A percentile compares a stretch with the other conserved stretches of the same genome.
phyloP scores from a whole-genome alignment of 2,888 invertebrate genomes.

The Petrolisthes manimaculis region DNA sequence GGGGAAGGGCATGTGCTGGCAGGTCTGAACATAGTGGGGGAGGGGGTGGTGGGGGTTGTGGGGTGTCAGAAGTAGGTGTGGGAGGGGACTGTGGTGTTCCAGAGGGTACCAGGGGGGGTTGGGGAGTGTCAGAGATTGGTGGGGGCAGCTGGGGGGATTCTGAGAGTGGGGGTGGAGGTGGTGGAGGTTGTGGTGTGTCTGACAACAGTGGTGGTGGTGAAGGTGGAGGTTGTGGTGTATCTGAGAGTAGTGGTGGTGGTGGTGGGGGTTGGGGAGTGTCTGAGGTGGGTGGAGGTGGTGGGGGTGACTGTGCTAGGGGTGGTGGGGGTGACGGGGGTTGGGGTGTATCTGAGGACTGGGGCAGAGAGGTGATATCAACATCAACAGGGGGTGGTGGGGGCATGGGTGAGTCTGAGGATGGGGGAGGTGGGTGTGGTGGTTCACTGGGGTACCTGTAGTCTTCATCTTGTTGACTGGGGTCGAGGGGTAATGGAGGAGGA shows the following conservation, averaged over 20 bases:
- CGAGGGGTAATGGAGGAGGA: constrained; percentile 15
- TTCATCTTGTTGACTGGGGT: too few species aligned
- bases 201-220: background rate
- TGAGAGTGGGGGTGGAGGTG: background rate
- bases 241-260: constrained; percentile 7
- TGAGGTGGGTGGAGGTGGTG: background rate
- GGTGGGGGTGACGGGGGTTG: too few species aligned
- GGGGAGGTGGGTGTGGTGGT: background rate
- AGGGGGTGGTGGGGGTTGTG: background rate
- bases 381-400: too few species aligned
- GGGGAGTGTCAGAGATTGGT: background rate
- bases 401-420: too few species aligned
- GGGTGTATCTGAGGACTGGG: too few species aligned
- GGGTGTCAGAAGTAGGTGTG: background rate
- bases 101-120: background rate
- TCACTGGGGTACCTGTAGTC: background rate
- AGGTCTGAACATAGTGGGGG: background rate
- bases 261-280: constrained; percentile 7
- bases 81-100: background rate
- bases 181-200: background rate
- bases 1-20: background rate
- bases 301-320: too few species aligned
- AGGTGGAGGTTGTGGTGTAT: background rate
- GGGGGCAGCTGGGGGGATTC: background rate
- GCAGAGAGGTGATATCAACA: too few species aligned